Conservation (phyloP, 1,140 invertebrate species). For the Aphis craccivora region DNA sequence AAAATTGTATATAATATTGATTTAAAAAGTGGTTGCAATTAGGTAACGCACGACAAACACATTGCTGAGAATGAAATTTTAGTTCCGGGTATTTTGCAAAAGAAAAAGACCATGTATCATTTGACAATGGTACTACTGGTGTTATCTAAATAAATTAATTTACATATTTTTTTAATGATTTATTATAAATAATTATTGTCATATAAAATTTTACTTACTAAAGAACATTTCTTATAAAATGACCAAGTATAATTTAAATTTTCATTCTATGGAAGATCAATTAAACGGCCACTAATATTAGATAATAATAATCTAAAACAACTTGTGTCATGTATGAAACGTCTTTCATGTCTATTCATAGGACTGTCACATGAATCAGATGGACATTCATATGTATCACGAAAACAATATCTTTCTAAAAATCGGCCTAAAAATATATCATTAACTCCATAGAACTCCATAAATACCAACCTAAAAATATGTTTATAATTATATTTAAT, state of each 20-base stretch:
- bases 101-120: slow-evolving; percentile 84
- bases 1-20: slow-evolving; percentile 91
- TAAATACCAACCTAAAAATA: slow-evolving; percentile 78
- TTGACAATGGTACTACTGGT: slow-evolving; percentile 78
- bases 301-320: slow-evolving; percentile 75
- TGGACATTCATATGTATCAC: slow-evolving; percentile 83
- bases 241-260: slow-evolving; percentile 57
- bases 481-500: neutral
- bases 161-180: neutral
- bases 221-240: slow-evolving; percentile 39
- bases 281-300: slow-evolving; percentile 43
- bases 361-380: slow-evolving; percentile 80
- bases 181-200: neutral
- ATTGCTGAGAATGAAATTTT: slow-evolving; percentile 83
- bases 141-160: slow-evolving; percentile 66
- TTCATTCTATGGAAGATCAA: slow-evolving; percentile 52
- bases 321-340: slow-evolving; percentile 79
- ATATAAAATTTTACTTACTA: slow-evolving; percentile 5
- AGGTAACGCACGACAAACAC: slow-evolving; percentile 68
- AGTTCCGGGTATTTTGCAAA: slow-evolving; percentile 91
- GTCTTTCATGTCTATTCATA: slow-evolving; percentile 87
- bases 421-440: slow-evolving; percentile 96
- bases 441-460: slow-evolving; percentile 93
- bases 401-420: slow-evolving; percentile 90
- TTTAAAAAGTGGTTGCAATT: slow-evolving; percentile 86